These are phyloP conservation scores for Spinus pinus DNA, from an alignment of 2,797 vertebrate species.

Conservation along the genomic window DNA sequence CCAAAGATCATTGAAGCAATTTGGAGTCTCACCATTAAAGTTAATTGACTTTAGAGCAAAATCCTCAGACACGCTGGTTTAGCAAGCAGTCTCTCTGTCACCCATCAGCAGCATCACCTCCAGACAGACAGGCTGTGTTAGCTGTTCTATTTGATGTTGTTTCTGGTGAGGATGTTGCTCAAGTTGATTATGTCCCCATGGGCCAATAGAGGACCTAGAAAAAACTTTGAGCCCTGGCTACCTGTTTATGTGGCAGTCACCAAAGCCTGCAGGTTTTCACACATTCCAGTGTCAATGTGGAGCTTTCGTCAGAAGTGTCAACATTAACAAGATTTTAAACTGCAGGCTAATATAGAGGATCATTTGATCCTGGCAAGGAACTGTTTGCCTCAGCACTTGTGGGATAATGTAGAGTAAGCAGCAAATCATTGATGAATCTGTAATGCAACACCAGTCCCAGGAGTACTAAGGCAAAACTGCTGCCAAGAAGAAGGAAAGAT, in stretches of 20 bases:
- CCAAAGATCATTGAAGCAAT: conserved; percentile 35
- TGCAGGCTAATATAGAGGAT: conserved; percentile 24
- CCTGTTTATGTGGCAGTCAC: neutral
- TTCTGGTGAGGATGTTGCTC: neutral
- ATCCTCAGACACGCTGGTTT: neutral
- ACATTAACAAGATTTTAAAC: conserved; percentile 66
- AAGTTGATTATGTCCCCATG: neutral
- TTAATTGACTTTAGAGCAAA: conserved; percentile 30
- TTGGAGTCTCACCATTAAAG: conserved; percentile 23
- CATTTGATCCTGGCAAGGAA: conserved; percentile 65
- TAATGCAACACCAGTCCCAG: conserved; percentile 73
- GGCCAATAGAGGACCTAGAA: neutral
- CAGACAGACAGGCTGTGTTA: neutral
- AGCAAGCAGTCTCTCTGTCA: neutral
- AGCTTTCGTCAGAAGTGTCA: conserved; percentile 51
- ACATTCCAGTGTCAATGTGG: conserved; percentile 31
- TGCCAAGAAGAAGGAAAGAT: conserved; percentile 36
- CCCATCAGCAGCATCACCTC: neutral
- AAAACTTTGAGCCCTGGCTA: neutral
- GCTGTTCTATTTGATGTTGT: neutral
- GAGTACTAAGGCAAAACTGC: conserved; percentile 68
- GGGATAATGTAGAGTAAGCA: conserved; percentile 47
- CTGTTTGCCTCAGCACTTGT: conserved; percentile 66
- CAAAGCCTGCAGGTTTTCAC: neutral
- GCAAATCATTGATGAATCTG: conserved; percentile 64